Evolutionary conservation across 2,797 vertebrate genomes (phyloP).

Genomic region (Propithecus deckenii): DNA sequence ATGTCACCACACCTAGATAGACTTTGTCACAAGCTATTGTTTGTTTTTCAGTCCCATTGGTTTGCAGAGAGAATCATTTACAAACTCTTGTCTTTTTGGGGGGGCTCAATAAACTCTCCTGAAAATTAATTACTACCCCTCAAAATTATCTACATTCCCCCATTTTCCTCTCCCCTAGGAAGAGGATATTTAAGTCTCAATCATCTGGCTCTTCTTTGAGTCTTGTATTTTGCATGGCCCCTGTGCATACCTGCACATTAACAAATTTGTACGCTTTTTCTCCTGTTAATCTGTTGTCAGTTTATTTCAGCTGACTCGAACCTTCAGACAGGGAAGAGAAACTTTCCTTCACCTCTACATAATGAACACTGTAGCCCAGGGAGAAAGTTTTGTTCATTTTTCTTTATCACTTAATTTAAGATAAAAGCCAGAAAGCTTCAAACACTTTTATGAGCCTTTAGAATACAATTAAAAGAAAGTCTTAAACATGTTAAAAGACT

Average conservation of each 20-base stretch:
- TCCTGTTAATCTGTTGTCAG: not conserved
- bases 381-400: not conserved
- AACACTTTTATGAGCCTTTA: conserved; percentile 31
- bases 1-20: not conserved
- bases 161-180: not conserved
- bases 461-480: conserved; percentile 27
- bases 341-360: not conserved
- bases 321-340: not conserved
- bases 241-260: not conserved
- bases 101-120: not conserved
- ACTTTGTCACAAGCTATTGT: not conserved
- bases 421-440: conserved; percentile 52
- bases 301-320: not conserved
- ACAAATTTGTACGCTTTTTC: not conserved
- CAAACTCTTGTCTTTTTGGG: not conserved
- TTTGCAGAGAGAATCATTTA: not conserved
- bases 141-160: not conserved
- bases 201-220: not conserved
- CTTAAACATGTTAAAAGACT: conserved; percentile 5
- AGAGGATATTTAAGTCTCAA: not conserved
- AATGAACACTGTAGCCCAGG: not conserved
- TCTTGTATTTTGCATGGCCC: not conserved
- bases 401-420: not conserved
- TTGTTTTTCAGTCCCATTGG: not conserved
- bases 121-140: not conserved